Evolutionary conservation across 1,140 invertebrate species (phyloP).

Genomic region (Anagrus nilaparvatae): DNA sequence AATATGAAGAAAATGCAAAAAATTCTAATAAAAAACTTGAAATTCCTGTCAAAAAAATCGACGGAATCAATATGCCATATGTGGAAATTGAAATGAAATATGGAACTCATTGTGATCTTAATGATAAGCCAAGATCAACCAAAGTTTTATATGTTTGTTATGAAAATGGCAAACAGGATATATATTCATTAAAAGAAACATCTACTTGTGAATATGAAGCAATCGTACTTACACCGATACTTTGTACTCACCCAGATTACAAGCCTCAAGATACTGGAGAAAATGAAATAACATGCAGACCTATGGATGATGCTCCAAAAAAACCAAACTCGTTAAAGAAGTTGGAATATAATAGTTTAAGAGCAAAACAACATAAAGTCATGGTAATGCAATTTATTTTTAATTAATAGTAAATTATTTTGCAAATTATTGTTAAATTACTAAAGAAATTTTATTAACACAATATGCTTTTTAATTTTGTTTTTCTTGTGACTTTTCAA

Average conservation of each 20-base stretch:
- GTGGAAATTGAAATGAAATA: conserved; percentile 68
- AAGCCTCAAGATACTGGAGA: conserved; percentile 72
- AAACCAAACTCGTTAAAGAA: conserved; percentile 64
- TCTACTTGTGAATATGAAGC: conserved; percentile 92
- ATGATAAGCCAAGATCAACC: conserved; percentile 66
- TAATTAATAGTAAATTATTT: conserved; percentile 2
- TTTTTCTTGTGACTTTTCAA: background rate
- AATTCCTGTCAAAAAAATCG: conserved; percentile 63
- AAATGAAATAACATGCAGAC: conserved; percentile 70
- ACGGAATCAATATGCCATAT: conserved; percentile 76
- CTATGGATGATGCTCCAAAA: conserved; percentile 56
- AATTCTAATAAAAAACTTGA: conserved; percentile 40
- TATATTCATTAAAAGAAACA: conserved; percentile 87
- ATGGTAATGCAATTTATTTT: conserved; percentile 39
- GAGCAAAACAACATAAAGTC: conserved; percentile 51
- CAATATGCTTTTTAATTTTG: background rate
- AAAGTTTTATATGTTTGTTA: conserved; percentile 79
- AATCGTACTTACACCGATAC: conserved; percentile 69
- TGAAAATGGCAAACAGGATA: conserved; percentile 75
- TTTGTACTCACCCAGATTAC: conserved; percentile 84
- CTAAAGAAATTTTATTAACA: no score
- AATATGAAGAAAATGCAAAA: conserved; percentile 44
- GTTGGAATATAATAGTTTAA: conserved; percentile 61
- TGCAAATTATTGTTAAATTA: conserved; percentile 4
- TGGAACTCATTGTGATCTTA: conserved; percentile 88